These are phyloP conservation scores for Platycercus adscitus DNA, from an alignment of 2,113 vertebrate genomes.

Conservation along the genomic window DNA sequence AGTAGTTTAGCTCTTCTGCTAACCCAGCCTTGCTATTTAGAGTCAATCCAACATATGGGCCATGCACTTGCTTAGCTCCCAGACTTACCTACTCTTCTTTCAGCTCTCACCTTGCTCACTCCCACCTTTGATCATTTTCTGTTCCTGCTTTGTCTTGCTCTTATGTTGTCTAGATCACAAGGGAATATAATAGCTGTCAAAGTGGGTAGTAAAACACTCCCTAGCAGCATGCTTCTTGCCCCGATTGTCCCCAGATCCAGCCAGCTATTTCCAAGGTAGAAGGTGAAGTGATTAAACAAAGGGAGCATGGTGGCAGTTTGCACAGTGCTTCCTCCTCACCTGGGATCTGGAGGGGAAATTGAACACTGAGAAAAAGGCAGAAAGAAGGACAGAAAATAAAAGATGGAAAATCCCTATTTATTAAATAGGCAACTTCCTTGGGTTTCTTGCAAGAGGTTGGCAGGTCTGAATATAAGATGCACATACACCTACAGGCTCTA, in stretches of 20 bases:
- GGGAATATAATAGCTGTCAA: not conserved
- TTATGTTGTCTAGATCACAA: not conserved
- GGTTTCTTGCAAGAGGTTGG: not conserved
- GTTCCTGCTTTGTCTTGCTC: not conserved
- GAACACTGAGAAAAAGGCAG: not conserved
- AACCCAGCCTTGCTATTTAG: not conserved
- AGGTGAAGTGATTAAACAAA: not conserved
- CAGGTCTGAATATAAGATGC: not conserved
- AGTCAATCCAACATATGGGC: fast-evolving
- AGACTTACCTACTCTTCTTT: not conserved
- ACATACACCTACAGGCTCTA: not conserved
- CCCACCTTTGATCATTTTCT: not conserved
- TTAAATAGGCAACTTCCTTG: not conserved
- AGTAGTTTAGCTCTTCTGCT: not conserved
- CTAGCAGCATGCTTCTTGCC: not conserved
- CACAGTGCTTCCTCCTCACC: not conserved
- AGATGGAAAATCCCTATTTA: not conserved
- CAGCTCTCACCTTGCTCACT: not conserved
- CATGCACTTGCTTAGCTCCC: not conserved
- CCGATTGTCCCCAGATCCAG: not conserved
- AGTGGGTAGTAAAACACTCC: not conserved
- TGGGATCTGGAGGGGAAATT: not conserved
- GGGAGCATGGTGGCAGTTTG: not conserved
- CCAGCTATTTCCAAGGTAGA: not conserved
- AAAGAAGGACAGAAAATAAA: not conserved